Evolutionary conservation across 2,113 vertebrate species (phyloP).

Genomic region (Xiphorhynchus elegans): DNA sequence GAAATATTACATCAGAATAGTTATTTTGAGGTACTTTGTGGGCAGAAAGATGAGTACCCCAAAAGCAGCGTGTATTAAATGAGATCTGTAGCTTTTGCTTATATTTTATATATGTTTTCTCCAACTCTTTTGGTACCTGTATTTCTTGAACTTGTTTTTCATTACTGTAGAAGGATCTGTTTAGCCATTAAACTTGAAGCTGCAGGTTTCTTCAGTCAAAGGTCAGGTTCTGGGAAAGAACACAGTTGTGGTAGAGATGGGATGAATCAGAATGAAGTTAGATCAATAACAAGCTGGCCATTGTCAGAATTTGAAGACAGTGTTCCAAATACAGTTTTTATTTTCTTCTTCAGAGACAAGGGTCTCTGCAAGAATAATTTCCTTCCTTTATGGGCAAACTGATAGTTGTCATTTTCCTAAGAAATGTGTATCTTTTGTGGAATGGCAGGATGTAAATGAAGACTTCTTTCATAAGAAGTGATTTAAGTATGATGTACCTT

Average conservation of each 20-base stretch:
- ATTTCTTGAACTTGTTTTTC: background rate
- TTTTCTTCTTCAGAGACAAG: rapidly evolving
- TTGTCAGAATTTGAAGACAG: constrained; percentile 86
- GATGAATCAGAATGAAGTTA: constrained; percentile 82
- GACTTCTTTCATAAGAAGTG: background rate
- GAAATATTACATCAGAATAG: background rate
- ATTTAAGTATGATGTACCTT: background rate
- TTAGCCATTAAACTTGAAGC: constrained; percentile 48
- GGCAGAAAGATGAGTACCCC: background rate
- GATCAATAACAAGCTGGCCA: constrained; percentile 81
- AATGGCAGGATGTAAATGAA: background rate
- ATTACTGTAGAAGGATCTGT: background rate
- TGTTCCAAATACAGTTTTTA: constrained; percentile 26
- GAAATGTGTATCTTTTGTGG: background rate
- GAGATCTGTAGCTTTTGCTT: background rate
- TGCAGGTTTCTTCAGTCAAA: constrained; percentile 68
- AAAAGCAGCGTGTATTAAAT: background rate
- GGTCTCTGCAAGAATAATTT: background rate
- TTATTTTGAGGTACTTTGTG: background rate
- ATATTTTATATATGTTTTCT: background rate
- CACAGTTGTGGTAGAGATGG: constrained; percentile 49
- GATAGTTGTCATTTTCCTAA: background rate
- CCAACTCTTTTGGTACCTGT: background rate
- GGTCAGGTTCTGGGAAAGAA: constrained; percentile 52
- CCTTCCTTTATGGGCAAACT: background rate